These are phyloP conservation scores for Podarcis siculus DNA, from an alignment of 2,797 vertebrate genomes.

Conservation along the genomic window DNA sequence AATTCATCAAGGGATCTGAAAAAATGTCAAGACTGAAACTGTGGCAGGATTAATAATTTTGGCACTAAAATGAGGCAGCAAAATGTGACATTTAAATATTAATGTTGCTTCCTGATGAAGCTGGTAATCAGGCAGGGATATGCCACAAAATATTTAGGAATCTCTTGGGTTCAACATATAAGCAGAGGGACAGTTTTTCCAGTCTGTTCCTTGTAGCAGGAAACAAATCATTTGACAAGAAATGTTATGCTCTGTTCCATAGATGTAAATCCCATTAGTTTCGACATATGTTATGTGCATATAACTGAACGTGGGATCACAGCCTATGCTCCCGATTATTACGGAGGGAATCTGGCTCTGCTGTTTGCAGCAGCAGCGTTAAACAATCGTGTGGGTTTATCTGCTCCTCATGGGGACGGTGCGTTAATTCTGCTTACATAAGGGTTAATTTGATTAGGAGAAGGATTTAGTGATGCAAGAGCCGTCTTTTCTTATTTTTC, in stretches of 20 bases:
- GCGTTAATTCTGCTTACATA: background rate
- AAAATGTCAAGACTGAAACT: background rate
- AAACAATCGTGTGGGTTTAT: conserved; percentile 24
- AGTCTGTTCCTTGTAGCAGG: conserved; percentile 6
- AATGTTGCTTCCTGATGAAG: background rate
- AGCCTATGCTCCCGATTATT: conserved; percentile 4
- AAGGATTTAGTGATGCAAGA: conserved; percentile 19
- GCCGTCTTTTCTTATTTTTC: background rate
- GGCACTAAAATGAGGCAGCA: background rate
- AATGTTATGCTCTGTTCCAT: background rate
- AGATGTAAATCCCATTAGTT: background rate
- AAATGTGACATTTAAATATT: background rate
- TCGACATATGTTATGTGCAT: background rate
- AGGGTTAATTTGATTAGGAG: conserved; percentile 54
- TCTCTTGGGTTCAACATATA: conserved; percentile 10
- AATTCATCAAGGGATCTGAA: background rate
- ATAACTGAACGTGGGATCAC: background rate
- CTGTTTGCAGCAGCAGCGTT: background rate
- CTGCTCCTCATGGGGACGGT: conserved; percentile 39
- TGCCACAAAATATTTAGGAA: conserved; percentile 1
- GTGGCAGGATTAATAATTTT: background rate
- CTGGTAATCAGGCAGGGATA: background rate
- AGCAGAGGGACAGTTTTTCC: conserved; percentile 3
- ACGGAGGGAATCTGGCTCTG: conserved; percentile 30
- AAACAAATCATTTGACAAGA: conserved; percentile 4